These are phyloP conservation scores for Lethrus apterus DNA, from an alignment of 1,140 invertebrate species.

Conservation along the genomic window DNA sequence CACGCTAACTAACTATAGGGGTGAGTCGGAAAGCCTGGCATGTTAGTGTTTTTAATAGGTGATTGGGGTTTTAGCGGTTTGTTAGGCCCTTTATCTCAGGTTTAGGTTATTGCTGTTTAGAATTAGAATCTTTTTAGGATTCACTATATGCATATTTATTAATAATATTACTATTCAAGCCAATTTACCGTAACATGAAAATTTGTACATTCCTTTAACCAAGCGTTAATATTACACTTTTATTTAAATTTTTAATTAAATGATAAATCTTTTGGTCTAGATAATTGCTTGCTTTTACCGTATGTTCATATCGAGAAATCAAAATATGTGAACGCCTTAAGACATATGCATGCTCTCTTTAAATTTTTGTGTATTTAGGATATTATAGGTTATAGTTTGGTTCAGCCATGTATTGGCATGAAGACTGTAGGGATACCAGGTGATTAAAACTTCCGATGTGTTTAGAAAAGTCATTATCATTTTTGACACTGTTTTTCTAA, in stretches of 20 bases:
- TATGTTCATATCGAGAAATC: too few species aligned
- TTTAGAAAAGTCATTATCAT: constrained; percentile 6
- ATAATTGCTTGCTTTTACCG: too few species aligned
- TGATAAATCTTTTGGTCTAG: too few species aligned
- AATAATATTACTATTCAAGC: not conserved
- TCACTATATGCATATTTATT: constrained; percentile 1
- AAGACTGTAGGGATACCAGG: constrained; percentile 41
- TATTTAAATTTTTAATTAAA: too few species aligned
- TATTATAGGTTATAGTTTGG: too few species aligned
- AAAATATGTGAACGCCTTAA: too few species aligned
- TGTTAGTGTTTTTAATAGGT: constrained; percentile 5
- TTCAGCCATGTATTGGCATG: too few species aligned
- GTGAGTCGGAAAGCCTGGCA: constrained; percentile 11
- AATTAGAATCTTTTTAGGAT: too few species aligned
- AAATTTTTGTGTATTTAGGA: too few species aligned
- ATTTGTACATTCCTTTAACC: not conserved
- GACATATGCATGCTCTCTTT: too few species aligned
- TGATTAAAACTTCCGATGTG: constrained; percentile 23
- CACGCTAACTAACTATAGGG: constrained; percentile 28
- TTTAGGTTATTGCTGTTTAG: constrained; percentile 32
- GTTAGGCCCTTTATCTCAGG: constrained; percentile 39
- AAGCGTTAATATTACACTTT: too few species aligned
- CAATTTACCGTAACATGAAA: not conserved
- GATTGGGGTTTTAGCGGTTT: constrained; percentile 24
- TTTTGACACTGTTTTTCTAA: constrained; percentile 2